Evolutionary conservation across 2,797 vertebrate species (phyloP).

Genomic region (Brotogeris chrysoptera): DNA sequence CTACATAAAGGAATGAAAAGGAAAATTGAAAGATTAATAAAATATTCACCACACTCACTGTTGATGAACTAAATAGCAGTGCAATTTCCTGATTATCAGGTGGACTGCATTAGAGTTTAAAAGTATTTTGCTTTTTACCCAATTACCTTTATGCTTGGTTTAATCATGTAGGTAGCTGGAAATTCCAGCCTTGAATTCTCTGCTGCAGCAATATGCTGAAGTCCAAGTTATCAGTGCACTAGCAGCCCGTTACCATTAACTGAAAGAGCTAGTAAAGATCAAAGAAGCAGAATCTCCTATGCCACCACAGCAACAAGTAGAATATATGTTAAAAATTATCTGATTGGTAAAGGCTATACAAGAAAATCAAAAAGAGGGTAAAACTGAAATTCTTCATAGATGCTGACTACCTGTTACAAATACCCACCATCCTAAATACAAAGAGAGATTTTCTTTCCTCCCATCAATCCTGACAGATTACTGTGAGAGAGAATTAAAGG

Average conservation of each 20-base stretch:
- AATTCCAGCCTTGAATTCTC: background rate
- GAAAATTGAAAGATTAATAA: slow-evolving; percentile 66
- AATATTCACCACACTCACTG: slow-evolving; percentile 37
- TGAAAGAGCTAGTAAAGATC: background rate
- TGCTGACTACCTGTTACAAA: background rate
- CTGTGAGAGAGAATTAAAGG: background rate
- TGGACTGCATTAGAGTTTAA: slow-evolving; percentile 38
- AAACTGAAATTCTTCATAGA: background rate
- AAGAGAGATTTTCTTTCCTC: background rate
- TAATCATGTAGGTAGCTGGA: slow-evolving; percentile 10
- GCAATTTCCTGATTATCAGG: slow-evolving; percentile 20
- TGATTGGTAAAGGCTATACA: background rate
- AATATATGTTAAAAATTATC: background rate
- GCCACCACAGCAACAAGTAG: background rate
- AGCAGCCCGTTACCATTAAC: background rate
- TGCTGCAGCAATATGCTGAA: background rate
- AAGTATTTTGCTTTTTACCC: background rate
- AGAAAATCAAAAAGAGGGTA: background rate
- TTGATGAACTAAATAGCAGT: slow-evolving; percentile 52
- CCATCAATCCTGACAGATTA: background rate
- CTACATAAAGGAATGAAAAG: slow-evolving; percentile 24
- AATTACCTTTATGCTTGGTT: slow-evolving; percentile 43
- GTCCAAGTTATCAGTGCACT: background rate
- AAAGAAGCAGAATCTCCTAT: background rate
- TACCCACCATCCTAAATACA: background rate